Evolutionary conservation across 30 jellyfish, hydroid and myxozoan species (phyloP), one percentile per base, ranked within the genome.

Genomic region (Turritopsis rubra): DNA sequence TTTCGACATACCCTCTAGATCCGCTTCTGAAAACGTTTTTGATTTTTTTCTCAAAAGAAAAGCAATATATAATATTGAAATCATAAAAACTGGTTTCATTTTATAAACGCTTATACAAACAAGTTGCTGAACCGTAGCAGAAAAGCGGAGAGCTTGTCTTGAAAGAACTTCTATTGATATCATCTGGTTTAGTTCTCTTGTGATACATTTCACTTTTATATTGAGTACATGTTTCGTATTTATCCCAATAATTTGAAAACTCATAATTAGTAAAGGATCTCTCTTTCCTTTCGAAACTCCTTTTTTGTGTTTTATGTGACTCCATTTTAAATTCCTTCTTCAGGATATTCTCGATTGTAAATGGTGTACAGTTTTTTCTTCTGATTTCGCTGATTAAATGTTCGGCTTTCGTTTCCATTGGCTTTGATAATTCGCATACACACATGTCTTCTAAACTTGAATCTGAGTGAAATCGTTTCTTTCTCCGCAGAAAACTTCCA

Each of bases 401-500:
- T 5, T 41, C 60, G 60, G 60, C 13, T 41, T 13, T 5, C 5
- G 60, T 3, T 41, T 41, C 13, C 13, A 3, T 41, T 41, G 60
- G 9, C 13, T 41, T 41, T 41, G 60, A 41, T 3, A 41, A 41
- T 41, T 41, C 82, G 65, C 8, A 25, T 79, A 7, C 53, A 22
- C 16, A 25, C 81, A 28, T 22, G 9, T 21, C 53, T 31, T 28
- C 26, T 79, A 29, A 23, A 7, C 53, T 79, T 19, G 52, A n/a
- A 29, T 30, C 79, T 23, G 95, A 96, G 21, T 77, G 90, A 65
- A 93, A 93, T 31, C 99, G 76, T 73, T 94, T 52, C 79, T 93
- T 93, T 75, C 99, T 85, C 7, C 99, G 88, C 27, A 93, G 85
- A 66, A 93, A 88, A 31, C 96, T 85, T 0, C 99, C 99, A 52